Evolutionary conservation across 2,113 vertebrate species (phyloP).

Genomic region (Alaudala cheleensis): DNA sequence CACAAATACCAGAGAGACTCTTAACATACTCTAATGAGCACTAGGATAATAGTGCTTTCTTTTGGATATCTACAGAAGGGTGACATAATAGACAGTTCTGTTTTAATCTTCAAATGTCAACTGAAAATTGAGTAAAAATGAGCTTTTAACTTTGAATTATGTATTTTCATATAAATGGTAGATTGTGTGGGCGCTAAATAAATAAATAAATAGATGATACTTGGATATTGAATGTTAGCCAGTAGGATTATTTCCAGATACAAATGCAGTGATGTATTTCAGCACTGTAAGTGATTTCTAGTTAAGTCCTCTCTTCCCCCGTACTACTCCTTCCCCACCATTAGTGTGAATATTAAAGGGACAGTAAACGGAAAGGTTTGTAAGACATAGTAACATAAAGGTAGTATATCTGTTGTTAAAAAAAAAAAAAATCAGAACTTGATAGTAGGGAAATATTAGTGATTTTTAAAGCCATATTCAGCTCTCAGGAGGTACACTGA

Average conservation of each 20-base stretch:
- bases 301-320: neutral
- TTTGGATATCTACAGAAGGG: neutral
- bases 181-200: neutral
- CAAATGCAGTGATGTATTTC: neutral
- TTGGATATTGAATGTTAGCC: neutral
- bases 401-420: neutral
- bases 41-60: neutral
- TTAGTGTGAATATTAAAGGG: neutral
- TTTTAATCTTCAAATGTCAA: neutral
- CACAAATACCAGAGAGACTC: neutral
- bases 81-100: neutral
- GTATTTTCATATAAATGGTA: neutral
- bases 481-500: neutral
- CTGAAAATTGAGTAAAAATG: neutral
- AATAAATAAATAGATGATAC: neutral
- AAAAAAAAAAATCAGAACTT: neutral
- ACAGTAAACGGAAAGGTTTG: neutral
- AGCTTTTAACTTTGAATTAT: neutral
- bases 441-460: neutral
- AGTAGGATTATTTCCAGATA: neutral
- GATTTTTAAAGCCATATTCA: neutral
- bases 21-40: neutral
- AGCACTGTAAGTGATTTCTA: neutral
- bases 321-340: accelerated
- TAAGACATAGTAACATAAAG: neutral